A percentile compares a stretch with the other conserved stretches of the same genome.
Evolutionary conservation across 2,113 vertebrate species (phyloP).

Genomic region (Chloroceryle aenea): DNA sequence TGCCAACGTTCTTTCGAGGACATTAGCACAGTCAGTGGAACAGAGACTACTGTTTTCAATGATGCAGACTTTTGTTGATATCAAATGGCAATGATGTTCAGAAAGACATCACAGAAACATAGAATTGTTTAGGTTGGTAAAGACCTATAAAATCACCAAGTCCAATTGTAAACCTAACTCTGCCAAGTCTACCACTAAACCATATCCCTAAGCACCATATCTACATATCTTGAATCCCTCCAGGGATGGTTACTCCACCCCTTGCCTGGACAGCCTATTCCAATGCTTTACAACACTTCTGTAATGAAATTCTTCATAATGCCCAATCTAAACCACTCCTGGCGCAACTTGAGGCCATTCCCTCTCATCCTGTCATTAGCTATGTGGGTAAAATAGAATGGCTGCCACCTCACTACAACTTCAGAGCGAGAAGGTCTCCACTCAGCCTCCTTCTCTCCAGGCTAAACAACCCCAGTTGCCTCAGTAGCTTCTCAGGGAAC

Average conservation of each 20-base stretch:
- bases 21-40: neutral
- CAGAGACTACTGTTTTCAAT: neutral
- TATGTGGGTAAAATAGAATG: neutral
- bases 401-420: accelerated
- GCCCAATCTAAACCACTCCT: neutral
- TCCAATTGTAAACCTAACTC: neutral
- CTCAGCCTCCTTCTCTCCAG: neutral
- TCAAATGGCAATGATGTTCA: neutral
- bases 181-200: neutral
- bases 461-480: accelerated
- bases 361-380: neutral
- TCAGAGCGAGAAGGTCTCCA: neutral
- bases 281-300: neutral
- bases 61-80: neutral
- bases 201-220: neutral
- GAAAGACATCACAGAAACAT: neutral
- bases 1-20: neutral
- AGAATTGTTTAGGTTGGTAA: neutral
- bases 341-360: neutral
- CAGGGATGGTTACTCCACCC: neutral
- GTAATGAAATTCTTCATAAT: neutral
- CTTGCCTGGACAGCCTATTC: neutral
- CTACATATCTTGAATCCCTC: neutral
- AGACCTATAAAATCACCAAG: no score
- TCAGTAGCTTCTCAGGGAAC: neutral